Evolutionary conservation across 92 coral and sea anemone species (phyloP).

Genomic region (Parazoanthus swiftii): DNA sequence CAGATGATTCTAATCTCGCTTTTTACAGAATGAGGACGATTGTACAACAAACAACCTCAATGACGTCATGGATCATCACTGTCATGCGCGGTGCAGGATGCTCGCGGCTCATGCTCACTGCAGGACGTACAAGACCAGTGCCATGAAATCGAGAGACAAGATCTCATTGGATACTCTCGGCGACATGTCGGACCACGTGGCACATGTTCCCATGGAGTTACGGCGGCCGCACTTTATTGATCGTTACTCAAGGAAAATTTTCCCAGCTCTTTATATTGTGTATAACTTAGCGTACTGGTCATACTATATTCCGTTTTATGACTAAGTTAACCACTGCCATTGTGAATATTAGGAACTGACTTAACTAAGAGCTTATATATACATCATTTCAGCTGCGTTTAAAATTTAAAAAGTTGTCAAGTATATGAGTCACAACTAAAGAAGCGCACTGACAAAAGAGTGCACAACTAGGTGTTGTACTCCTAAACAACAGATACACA

Average conservation of each 20-base stretch:
- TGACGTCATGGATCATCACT: slow-evolving; percentile 55
- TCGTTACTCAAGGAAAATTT: slow-evolving; percentile 69
- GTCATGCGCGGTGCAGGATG: slow-evolving; percentile 46
- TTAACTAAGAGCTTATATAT: too few relatives aligned
- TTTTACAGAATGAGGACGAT: slow-evolving; percentile 30
- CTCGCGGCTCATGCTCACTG: slow-evolving; percentile 31
- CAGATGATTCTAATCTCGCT: too few relatives aligned
- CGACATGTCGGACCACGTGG: slow-evolving; percentile 25
- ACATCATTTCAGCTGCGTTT: too few relatives aligned
- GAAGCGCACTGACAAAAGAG: too few relatives aligned
- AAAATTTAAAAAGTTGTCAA: too few relatives aligned
- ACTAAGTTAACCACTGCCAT: background rate
- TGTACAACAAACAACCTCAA: slow-evolving; percentile 26
- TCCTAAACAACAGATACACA: too few relatives aligned
- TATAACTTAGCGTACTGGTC: slow-evolving; percentile 85
- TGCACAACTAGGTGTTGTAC: too few relatives aligned
- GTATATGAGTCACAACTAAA: too few relatives aligned
- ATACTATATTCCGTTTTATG: slow-evolving; percentile 61
- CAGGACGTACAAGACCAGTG: background rate
- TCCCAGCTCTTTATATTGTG: slow-evolving; percentile 69
- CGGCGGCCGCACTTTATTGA: slow-evolving; percentile 68
- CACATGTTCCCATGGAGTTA: slow-evolving; percentile 35
- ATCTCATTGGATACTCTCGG: slow-evolving; percentile 27
- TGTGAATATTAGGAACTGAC: too few relatives aligned
- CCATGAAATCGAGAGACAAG: background rate